Percentiles rank a stretch among this genome's conserved stretches.
Evolutionary conservation across 2,797 vertebrate genomes (phyloP).

Genomic region (Hippopotamyrus pictus): DNA sequence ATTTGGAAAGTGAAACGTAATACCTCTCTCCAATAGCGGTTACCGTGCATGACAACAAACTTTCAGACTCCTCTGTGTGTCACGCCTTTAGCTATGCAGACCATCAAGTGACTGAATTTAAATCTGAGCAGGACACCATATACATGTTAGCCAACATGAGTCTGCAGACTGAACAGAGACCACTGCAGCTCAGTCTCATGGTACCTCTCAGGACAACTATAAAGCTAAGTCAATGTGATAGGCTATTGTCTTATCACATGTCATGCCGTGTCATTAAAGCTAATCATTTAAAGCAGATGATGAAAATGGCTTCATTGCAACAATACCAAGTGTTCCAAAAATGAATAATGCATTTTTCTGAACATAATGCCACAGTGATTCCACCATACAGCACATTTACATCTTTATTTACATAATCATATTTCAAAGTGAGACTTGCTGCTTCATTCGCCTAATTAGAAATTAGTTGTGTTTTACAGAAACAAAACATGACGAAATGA

Average conservation of each 20-base stretch:
- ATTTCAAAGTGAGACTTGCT: not conserved
- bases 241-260: not conserved
- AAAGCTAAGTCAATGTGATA: not conserved
- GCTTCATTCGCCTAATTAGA: not conserved
- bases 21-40: not conserved
- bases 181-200: not conserved
- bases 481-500: not conserved
- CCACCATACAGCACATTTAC: not conserved
- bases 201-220: not conserved
- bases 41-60: not conserved
- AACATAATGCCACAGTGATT: not conserved
- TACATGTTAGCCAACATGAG: not conserved
- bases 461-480: not conserved
- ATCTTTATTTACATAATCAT: not conserved
- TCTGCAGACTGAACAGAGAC: not conserved
- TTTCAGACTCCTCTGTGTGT: not conserved
- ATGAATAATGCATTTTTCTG: not conserved
- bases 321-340: not conserved
- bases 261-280: not conserved
- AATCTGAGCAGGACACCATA: not conserved
- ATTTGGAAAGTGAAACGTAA: not conserved
- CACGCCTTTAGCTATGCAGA: not conserved
- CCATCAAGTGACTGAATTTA: not conserved
- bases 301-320: not conserved
- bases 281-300: not conserved